A percentile compares a stretch with the other conserved stretches of the same genome.
Conservation (phyloP, 2,888 invertebrate species). For the Tiliacea citrago region DNA sequence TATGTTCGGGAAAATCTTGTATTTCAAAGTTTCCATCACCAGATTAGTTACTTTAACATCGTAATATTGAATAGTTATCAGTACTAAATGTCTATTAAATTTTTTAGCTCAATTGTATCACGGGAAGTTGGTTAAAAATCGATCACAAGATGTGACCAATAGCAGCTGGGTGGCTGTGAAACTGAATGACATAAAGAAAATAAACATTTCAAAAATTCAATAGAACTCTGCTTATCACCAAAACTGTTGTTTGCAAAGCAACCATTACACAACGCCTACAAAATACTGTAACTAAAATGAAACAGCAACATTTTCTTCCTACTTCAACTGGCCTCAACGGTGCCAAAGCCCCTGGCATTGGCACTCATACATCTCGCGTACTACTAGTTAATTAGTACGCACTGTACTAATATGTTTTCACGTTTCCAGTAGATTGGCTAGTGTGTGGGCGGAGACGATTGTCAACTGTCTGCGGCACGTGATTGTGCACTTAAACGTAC, state of each 20-base stretch:
- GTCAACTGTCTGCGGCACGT: conserved; percentile 25
- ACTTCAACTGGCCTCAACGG: conserved; percentile 25
- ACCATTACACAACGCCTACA: neutral
- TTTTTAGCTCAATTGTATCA: neutral
- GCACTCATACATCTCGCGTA: conserved; percentile 37
- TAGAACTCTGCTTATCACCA: neutral
- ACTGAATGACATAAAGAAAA: neutral
- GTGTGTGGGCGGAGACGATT: conserved; percentile 42
- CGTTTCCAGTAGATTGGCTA: conserved; percentile 31
- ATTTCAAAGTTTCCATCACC: neutral
- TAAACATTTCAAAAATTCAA: neutral
- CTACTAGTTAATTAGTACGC: conserved; percentile 52
- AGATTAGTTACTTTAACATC: neutral
- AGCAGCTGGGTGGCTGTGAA: no score
- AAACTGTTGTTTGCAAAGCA: neutral
- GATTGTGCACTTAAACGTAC: conserved; percentile 25
- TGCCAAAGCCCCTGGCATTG: conserved; percentile 60
- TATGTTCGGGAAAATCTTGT: neutral
- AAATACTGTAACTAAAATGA: conserved; percentile 3
- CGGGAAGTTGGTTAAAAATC: neutral
- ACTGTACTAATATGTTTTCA: conserved; percentile 34
- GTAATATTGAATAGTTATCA: neutral
- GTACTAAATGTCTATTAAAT: neutral
- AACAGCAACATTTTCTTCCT: conserved; percentile 43
- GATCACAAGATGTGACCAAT: neutral